These are phyloP conservation scores for Pararge aegeria DNA, from an alignment of 1,140 invertebrate species.

Conservation along the genomic window DNA sequence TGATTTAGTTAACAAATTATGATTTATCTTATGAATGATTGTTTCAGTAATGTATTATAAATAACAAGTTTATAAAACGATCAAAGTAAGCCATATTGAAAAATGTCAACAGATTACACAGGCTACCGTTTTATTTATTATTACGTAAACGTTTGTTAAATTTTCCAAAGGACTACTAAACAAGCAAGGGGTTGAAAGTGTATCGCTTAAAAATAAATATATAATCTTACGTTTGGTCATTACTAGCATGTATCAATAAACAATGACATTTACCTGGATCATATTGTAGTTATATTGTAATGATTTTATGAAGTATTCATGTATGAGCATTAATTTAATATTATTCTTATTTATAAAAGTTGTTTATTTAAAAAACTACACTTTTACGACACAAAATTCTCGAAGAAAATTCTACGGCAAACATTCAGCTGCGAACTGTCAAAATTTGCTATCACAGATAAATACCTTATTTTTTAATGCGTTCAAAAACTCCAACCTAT, in stretches of 20 bases:
- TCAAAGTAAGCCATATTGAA: constrained; percentile 65
- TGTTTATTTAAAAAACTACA: constrained; percentile 13
- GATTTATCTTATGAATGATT: background rate
- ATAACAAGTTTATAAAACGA: constrained; percentile 8
- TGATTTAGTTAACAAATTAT: background rate
- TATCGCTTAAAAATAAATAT: constrained; percentile 28
- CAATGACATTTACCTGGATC: constrained; percentile 50
- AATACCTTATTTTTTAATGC: too few species aligned
- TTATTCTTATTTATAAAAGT: constrained; percentile 3
- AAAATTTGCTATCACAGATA: constrained; percentile 35
- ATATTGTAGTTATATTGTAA: constrained; percentile 53
- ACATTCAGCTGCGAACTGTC: constrained; percentile 69
- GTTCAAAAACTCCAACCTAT: too few species aligned
- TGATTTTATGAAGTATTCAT: constrained; percentile 4
- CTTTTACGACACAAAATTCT: constrained; percentile 21
- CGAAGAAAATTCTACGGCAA: constrained; percentile 49
- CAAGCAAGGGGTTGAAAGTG: constrained; percentile 27
- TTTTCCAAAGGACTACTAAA: constrained; percentile 9
- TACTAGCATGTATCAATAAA: constrained; percentile 33
- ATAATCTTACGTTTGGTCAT: constrained; percentile 30
- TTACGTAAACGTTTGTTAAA: constrained; percentile 14
- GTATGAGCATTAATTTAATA: background rate
- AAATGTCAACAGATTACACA: constrained; percentile 50
- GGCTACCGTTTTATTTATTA: constrained; percentile 17
- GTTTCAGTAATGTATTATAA: background rate